These are phyloP conservation scores for Cnemophilus loriae DNA, from an alignment of 2,113 vertebrate species.

Conservation along the genomic window DNA sequence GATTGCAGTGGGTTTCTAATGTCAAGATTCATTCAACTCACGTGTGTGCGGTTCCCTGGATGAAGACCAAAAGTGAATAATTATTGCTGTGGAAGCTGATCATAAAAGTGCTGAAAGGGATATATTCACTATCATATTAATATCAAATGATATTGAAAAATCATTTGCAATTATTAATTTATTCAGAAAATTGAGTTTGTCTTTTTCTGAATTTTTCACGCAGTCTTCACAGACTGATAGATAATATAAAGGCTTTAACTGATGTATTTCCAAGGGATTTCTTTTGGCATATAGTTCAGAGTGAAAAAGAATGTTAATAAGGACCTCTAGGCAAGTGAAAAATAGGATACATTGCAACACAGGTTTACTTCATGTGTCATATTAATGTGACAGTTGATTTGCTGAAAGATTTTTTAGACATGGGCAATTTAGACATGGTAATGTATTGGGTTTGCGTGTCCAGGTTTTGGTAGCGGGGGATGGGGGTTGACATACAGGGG, in stretches of 20 bases:
- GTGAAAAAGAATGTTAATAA: not conserved
- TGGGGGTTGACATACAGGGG: no score
- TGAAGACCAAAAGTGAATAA: not conserved
- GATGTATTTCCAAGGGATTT: not conserved
- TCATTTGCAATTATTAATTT: not conserved
- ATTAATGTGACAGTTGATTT: not conserved
- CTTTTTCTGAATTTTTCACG: not conserved
- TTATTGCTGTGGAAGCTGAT: not conserved
- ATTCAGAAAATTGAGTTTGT: not conserved
- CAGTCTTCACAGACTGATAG: not conserved
- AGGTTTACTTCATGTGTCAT: not conserved
- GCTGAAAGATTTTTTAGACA: not conserved
- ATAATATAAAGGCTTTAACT: not conserved
- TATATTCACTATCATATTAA: not conserved
- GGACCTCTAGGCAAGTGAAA: not conserved
- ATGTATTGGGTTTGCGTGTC: not conserved
- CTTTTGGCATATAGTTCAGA: not conserved
- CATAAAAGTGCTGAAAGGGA: not conserved
- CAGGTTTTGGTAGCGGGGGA: rapidly evolving
- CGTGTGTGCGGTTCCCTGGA: not conserved
- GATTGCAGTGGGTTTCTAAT: not conserved
- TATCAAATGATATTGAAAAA: not conserved
- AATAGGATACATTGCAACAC: not conserved
- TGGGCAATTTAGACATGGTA: not conserved
- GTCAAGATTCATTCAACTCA: not conserved